phyloP scores from a whole-genome alignment of 2,888 invertebrate species.

The Ichneumon xanthorius region DNA sequence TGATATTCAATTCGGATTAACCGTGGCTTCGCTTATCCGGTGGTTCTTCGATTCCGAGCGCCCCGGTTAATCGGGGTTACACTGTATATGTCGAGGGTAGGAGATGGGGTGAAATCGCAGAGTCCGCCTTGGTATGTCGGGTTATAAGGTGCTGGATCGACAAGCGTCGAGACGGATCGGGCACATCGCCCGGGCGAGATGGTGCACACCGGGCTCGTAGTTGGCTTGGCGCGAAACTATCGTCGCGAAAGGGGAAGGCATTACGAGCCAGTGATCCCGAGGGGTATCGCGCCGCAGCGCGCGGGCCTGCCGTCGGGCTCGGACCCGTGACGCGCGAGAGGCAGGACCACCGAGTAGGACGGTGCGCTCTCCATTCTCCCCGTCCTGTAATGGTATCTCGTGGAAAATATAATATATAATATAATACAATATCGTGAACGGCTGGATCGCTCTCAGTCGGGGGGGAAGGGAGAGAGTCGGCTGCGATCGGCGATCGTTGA shows the following conservation, averaged over 20 bases:
- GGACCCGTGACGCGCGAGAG: conserved; percentile 70
- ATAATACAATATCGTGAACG: conserved; percentile 57
- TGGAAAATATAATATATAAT: conserved; percentile 75
- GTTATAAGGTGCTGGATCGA: conserved; percentile 5
- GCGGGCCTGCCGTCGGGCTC: conserved; percentile 50
- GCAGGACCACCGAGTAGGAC: conserved; percentile 82
- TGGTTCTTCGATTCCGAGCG: too few species aligned
- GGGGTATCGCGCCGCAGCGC: conserved; percentile 66
- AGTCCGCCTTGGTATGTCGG: not conserved
- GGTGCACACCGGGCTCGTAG: conserved; percentile 77
- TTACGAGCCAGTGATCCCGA: conserved; percentile 83
- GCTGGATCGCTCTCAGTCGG: conserved; percentile 26
- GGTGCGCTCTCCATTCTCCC: conserved; percentile 45
- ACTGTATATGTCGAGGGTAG: not conserved
- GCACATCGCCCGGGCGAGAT: conserved; percentile 19
- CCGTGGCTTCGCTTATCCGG: too few species aligned
- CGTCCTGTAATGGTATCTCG: conserved; percentile 82
- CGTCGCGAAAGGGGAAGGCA: conserved; percentile 83
- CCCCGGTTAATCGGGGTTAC: not conserved
- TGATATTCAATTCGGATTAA: too few species aligned
- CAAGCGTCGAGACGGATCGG: conserved; percentile 31
- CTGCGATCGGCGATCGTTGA: conserved; percentile 79
- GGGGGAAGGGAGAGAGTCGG: conserved; percentile 65
- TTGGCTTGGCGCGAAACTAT: conserved; percentile 81
- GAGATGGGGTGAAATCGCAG: conserved; percentile 28